phyloP scores from a whole-genome alignment of 1,140 invertebrate species.

The Bombus vancouverensis region DNA sequence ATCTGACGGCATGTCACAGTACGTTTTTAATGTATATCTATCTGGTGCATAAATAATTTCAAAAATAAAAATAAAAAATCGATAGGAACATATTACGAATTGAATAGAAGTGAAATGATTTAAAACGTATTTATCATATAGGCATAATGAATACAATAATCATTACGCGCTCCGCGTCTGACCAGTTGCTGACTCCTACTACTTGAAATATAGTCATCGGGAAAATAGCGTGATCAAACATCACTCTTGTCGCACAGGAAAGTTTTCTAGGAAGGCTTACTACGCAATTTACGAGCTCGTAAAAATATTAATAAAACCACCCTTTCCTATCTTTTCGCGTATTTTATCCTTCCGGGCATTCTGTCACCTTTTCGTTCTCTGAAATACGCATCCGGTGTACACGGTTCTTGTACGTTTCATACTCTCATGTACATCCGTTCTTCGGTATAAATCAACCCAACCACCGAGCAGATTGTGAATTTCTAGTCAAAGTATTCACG shows the following conservation, averaged over 20 bases:
- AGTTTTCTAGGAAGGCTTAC: not conserved
- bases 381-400: slow-evolving; percentile 16
- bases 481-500: not conserved
- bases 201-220: not conserved
- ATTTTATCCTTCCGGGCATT: not conserved
- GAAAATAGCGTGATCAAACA: not conserved
- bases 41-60: not conserved
- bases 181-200: not conserved
- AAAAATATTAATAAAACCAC: slow-evolving; percentile 1
- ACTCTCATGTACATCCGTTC: slow-evolving; percentile 18
- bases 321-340: not conserved
- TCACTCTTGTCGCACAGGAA: not conserved
- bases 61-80: not conserved
- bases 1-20: not conserved
- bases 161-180: not conserved
- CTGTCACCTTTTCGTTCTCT: not conserved
- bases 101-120: not conserved
- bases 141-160: too few species aligned
- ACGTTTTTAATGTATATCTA: too few species aligned
- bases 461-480: not conserved
- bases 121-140: too few species aligned
- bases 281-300: not conserved
- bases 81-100: not conserved
- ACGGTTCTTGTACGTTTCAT: not conserved
- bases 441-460: slow-evolving; percentile 21